Percentiles rank a stretch among this genome's conserved stretches.
Evolutionary conservation across 2,113 vertebrate genomes (phyloP).

Genomic region (Actenoides lindsayi): DNA sequence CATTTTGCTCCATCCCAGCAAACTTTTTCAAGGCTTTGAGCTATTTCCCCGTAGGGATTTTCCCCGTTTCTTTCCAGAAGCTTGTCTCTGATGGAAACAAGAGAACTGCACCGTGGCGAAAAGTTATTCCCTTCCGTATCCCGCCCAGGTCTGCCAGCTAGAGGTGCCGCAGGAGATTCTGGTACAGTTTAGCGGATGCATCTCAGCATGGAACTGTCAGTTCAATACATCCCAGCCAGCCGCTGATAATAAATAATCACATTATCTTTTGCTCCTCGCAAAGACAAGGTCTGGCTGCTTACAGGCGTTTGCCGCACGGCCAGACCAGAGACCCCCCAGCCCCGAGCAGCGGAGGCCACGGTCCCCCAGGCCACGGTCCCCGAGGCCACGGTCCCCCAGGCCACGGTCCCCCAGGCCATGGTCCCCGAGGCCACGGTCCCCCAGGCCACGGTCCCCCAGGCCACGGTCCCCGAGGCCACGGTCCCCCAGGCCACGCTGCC

Average conservation of each 20-base stretch:
- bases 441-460: not conserved
- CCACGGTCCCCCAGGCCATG: not conserved
- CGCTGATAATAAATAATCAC: not conserved
- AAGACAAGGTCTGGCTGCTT: not conserved
- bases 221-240: not conserved
- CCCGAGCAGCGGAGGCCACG: not conserved
- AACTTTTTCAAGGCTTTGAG: not conserved
- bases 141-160: not conserved
- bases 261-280: not conserved
- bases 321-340: not conserved
- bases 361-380: not conserved
- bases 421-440: not conserved
- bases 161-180: not conserved
- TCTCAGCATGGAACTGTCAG: not conserved
- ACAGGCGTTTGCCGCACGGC: not conserved
- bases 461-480: not conserved
- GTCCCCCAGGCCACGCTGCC: not conserved
- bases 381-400: not conserved
- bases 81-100: not conserved
- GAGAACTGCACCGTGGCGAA: too few relatives aligned
- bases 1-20: not conserved
- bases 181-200: accelerated
- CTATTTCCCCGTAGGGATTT: not conserved
- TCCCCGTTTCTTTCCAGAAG: not conserved
- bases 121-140: accelerated